These are phyloP conservation scores for Drosophila anomelani DNA, from an alignment of 2,888 invertebrate species.

Conservation along the genomic window DNA sequence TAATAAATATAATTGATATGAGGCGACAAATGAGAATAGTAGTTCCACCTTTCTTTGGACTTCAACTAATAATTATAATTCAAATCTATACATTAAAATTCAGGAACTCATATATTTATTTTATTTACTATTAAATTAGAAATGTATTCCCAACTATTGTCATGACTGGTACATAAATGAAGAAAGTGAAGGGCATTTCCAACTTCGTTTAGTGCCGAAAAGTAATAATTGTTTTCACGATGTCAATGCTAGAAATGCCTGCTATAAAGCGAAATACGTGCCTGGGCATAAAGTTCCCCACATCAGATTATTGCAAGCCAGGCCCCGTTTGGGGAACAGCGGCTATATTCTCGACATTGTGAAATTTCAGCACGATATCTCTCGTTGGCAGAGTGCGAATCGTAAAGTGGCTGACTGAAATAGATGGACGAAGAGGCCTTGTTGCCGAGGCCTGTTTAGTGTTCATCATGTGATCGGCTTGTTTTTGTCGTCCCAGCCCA, in stretches of 20 bases:
- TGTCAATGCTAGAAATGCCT: slow-evolving; percentile 11
- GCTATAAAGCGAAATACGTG: slow-evolving; percentile 56
- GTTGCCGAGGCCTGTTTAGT: slow-evolving; percentile 19
- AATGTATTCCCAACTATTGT: not conserved
- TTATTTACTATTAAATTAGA: too few relatives aligned
- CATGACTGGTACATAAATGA: not conserved
- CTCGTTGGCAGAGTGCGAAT: slow-evolving; percentile 58
- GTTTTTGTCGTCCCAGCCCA: slow-evolving; percentile 42
- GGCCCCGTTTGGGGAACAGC: slow-evolving; percentile 53
- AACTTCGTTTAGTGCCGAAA: slow-evolving; percentile 12
- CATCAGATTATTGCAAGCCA: slow-evolving; percentile 21
- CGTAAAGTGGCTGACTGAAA: slow-evolving; percentile 49
- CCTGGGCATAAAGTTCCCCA: slow-evolving; percentile 37
- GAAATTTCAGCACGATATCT: slow-evolving; percentile 75
- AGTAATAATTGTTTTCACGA: slow-evolving; percentile 19
- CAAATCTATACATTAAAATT: too few relatives aligned
- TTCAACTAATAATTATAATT: too few relatives aligned
- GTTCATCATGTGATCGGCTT: slow-evolving; percentile 26
- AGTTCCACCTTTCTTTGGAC: not conserved
- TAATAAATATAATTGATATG: not conserved
- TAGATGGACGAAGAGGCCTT: slow-evolving; percentile 37
- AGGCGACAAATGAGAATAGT: not conserved
- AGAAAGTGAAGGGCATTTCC: slow-evolving; percentile 8
- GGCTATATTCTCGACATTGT: slow-evolving; percentile 43
- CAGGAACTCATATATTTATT: too few relatives aligned